A percentile compares a stretch with the other conserved stretches of the same genome.
phyloP scores from a whole-genome alignment of 2,888 invertebrate genomes.

The Euphydryas editha region DNA sequence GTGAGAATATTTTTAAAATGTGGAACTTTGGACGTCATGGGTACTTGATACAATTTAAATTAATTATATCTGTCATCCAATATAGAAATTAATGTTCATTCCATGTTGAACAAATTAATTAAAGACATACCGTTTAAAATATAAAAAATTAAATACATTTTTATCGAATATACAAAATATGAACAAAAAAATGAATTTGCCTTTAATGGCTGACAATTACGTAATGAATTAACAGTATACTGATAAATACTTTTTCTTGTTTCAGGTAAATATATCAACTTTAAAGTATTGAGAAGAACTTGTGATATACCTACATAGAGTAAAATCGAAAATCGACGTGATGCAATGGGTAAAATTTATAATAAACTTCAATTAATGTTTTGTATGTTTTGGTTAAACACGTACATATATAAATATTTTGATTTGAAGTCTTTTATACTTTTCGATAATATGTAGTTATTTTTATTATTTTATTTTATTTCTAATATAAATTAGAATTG shows the following conservation, averaged over 20 bases:
- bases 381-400: too few relatives aligned
- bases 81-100: not conserved
- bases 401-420: too few relatives aligned
- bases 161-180: not conserved
- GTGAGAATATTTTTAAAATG: not conserved
- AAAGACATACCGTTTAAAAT: not conserved
- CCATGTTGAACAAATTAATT: not conserved
- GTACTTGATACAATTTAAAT: not conserved
- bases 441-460: too few relatives aligned
- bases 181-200: too few relatives aligned
- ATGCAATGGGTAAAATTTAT: too few relatives aligned
- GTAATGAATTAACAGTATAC: not conserved
- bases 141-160: not conserved
- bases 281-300: not conserved
- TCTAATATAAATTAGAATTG: too few relatives aligned
- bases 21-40: not conserved
- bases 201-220: not conserved
- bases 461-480: too few relatives aligned
- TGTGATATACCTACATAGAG: too few relatives aligned
- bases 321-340: too few relatives aligned
- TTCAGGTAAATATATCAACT: conserved; percentile 17
- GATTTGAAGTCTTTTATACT: too few relatives aligned
- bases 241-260: conserved; percentile 14
- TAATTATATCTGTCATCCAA: not conserved
- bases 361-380: too few relatives aligned